Base-by-base conservation (phyloP, 2,797 vertebrate genomes). In the Microctenopoma stevenorrisi region DNA sequence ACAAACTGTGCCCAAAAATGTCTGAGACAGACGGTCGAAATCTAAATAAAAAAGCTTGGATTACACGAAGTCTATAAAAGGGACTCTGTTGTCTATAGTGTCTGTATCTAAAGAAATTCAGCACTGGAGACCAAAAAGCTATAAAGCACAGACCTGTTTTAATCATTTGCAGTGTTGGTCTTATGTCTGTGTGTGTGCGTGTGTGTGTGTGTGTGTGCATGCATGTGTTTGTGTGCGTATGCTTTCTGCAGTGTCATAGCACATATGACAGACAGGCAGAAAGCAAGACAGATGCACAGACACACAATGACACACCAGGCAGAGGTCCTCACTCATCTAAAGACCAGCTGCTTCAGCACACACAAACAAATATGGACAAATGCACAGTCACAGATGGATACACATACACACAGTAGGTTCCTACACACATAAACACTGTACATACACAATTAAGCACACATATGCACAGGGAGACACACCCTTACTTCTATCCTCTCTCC, bases 241-340 rank as follows among this genome's bases (percentile, higher is more conserved):
- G 14, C 5, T 72, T 79, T 85, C 67, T 84, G 84, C 85, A 71
- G 81, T 67, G 78, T 87, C 79, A 87, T 64, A 52, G 75, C 6
- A 35, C 18, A 42, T 64, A 54, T 26, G 58, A 68, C 48, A 78
- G 44, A 70, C 60, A 64, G 5, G 1, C 68, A 71, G 26, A 59
- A 4, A 53, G 15, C 64, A 18, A 59, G 15, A 60, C 0, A 58
- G 13, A 58, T 10, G 53, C 22, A 60, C 0, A 58, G 13, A 58
- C 10, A 54, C 28, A 62, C 49, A 63, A 44, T n/a, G 52, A 66
- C 67, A 76, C 52, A 81, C 64, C 57, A 59, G 68, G 49, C 74
- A 79, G 63, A 46, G 44, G 62, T 81, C 80, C 72, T 68, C 73
- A 80, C 64, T 64, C 68, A 68, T 67, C 12, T 64, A 44, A 9